Conservation (phyloP, 2,797 vertebrate genomes). For the Lagorchestes hirsutus region DNA sequence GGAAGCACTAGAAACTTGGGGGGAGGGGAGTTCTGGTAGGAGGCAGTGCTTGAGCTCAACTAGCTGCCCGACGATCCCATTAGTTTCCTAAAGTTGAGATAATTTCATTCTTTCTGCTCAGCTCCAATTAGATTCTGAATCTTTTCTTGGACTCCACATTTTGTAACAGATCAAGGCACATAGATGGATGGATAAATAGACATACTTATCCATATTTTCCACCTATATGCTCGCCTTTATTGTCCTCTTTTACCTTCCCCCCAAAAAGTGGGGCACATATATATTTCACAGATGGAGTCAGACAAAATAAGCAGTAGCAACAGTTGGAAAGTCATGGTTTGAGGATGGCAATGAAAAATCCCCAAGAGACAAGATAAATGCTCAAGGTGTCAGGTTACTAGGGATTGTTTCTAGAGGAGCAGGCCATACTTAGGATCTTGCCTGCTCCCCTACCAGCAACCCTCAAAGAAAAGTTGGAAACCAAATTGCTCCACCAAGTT, state of each 20-base stretch:
- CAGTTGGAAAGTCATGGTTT: background rate
- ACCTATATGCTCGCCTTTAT: background rate
- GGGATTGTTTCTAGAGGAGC: background rate
- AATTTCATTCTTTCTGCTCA: background rate
- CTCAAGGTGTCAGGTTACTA: background rate
- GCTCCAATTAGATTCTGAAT: background rate
- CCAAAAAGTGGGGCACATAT: background rate
- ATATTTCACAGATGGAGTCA: background rate
- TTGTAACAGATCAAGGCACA: background rate
- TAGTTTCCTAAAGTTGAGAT: background rate
- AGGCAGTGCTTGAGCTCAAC: background rate
- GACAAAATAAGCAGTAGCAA: background rate
- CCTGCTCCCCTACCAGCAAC: background rate
- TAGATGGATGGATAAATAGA: too few species aligned
- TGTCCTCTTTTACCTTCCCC: background rate
- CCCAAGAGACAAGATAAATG: background rate
- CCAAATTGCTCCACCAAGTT: background rate
- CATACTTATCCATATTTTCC: background rate
- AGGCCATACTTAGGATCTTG: background rate
- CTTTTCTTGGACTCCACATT: background rate
- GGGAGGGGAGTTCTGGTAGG: background rate
- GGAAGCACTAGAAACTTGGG: background rate
- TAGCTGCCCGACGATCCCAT: background rate
- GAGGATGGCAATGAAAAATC: background rate
- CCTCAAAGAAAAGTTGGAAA: background rate